A percentile compares a stretch with the other conserved stretches of the same genome.
Evolutionary conservation across 37 sponge, comb jelly and placozoan genomes (phyloP).

Genomic region (Dysidea cf. avara): DNA sequence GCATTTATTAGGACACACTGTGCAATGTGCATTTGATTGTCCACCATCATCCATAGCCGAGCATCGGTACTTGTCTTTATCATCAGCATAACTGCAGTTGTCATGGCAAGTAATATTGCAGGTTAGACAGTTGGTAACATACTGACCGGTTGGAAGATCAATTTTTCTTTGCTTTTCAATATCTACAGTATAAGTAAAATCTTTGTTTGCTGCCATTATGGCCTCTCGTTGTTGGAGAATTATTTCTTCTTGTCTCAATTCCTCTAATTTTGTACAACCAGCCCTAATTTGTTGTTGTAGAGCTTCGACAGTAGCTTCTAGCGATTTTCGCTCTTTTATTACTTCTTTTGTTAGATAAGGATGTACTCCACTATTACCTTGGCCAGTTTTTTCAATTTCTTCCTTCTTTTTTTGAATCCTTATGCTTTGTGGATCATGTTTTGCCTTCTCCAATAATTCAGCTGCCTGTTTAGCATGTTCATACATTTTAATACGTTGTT

Average conservation of each 20-base stretch:
- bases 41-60: constrained; percentile 34
- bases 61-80: constrained; percentile 26
- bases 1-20: constrained; percentile 59
- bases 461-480: constrained; percentile 32
- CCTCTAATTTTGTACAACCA: not conserved
- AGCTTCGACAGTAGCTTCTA: constrained; percentile 14
- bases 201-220: constrained; percentile 14
- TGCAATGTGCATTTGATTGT: constrained; percentile 17
- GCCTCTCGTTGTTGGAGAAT: constrained; percentile 1
- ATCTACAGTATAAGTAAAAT: constrained; percentile 27
- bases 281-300: constrained; percentile 8
- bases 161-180: not conserved
- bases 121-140: constrained; percentile 31
- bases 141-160: constrained; percentile 1
- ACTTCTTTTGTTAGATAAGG: constrained; percentile 19
- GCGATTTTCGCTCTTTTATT: constrained; percentile 4
- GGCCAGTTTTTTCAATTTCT: too few relatives aligned
- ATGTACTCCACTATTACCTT: too few relatives aligned
- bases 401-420: too few relatives aligned
- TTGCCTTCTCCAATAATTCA: not conserved
- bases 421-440: too few relatives aligned
- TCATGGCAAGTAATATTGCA: constrained; percentile 44
- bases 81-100: constrained; percentile 2
- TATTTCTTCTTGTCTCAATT: constrained; percentile 9
- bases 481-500: constrained; percentile 29